Base-by-base conservation (phyloP, 1,140 invertebrate genomes). In the Drosophila pandora region DNA sequence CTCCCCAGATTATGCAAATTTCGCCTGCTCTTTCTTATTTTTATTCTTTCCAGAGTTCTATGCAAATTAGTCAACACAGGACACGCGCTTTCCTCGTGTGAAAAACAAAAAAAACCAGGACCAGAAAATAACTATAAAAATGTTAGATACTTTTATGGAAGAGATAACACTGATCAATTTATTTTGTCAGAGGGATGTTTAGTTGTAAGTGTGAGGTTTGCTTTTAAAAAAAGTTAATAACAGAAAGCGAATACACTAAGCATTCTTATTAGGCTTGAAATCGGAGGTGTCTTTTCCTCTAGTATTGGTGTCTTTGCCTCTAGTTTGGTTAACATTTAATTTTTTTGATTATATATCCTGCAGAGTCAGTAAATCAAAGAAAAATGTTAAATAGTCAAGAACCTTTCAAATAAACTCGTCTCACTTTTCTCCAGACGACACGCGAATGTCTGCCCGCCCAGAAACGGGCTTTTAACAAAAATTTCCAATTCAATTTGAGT, bases 1-100 rank as follows among this genome's bases (percentile, higher is more conserved):
- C 54, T 53, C 39, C 43, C 47, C 69, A 68, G 71, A 72, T 73
- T 84, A 84, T 84, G 80, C 37, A 84, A 80, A 80, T 80, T 49
- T 47, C n/a, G 53, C 30, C 28, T 39, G 6, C 28, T 56, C 56
- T n/a, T n/a, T 52, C 34, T 41, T 21, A 17, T 55, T 63, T 61
- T 57, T 45, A 8, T 23, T 43, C 49, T 10, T 37, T 10, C 12
- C 34, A 34, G 22, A 63, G 52, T 34, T 60, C 8, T 76, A 83
- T 79, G 80, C 62, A 84, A 72, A 79, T 79, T 68, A 52, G 48
- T 62, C 57, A 23, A 62, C 45, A 61, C 41, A 61, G 54, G 56
- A 62, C 64, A 74, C 58, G 69, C 10, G 56, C 61, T 37, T 49
- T n/a, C 30, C 22, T 74, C 48, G 60, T 54, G 70, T 72, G 22